Percentiles rank a stretch among this genome's conserved stretches.
Conservation (phyloP, 2,888 invertebrate genomes). For the Hypselothyrea guttata region DNA sequence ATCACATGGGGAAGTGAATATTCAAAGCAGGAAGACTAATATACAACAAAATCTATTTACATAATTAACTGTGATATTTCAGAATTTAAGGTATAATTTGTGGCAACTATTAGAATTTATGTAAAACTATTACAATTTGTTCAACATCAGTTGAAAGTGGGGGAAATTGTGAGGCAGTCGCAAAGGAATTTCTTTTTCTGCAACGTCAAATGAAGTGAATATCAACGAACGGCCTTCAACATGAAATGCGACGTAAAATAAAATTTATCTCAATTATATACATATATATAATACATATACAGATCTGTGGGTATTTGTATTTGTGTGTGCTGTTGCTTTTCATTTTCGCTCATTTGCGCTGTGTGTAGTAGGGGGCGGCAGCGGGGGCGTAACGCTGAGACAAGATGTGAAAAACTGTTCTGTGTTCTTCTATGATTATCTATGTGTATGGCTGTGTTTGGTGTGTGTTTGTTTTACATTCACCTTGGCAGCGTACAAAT, state of each 20-base stretch:
- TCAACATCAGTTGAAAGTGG: constrained; percentile 30
- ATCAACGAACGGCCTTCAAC: constrained; percentile 74
- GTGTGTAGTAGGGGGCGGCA: constrained; percentile 14
- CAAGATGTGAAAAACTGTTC: constrained; percentile 56
- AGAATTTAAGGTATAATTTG: no score
- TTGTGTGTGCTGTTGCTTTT: constrained; percentile 32
- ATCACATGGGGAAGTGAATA: constrained; percentile 14
- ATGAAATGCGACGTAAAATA: constrained; percentile 77
- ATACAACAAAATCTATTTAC: no score
- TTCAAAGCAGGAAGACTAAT: constrained; percentile 40
- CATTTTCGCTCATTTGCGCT: constrained; percentile 44
- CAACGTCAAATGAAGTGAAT: constrained; percentile 74
- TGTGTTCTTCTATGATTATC: constrained; percentile 9
- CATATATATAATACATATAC: constrained; percentile 22
- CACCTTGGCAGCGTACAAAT: constrained; percentile 70
- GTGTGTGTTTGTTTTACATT: constrained; percentile 63
- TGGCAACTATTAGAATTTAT: no score
- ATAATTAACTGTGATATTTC: no score
- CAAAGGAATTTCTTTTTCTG: constrained; percentile 50
- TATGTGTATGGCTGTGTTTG: constrained; percentile 6
- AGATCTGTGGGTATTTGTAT: constrained; percentile 7
- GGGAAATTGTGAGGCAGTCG: constrained; percentile 46
- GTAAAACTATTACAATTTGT: constrained; percentile 22
- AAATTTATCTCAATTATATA: constrained; percentile 76
- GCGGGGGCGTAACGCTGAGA: constrained; percentile 39